Evolutionary conservation across 2,888 invertebrate genomes (phyloP).

Genomic region (Eueremaeus valkanovi): DNA sequence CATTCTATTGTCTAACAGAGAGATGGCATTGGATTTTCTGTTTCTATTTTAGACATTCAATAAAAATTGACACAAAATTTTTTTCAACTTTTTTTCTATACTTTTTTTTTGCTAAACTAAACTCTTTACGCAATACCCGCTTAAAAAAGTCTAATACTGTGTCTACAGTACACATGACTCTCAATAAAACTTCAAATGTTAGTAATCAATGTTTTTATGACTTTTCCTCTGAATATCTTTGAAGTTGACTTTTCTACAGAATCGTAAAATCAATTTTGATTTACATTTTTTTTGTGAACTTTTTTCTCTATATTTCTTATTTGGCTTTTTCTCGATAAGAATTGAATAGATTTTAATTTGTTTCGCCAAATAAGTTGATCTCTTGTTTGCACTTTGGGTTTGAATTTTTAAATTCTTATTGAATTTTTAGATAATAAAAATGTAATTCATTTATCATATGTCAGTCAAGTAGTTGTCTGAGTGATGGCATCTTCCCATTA

Average conservation of each 20-base stretch:
- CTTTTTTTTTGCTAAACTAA: too few species aligned
- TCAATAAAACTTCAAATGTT: background rate
- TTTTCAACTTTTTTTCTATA: too few species aligned
- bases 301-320: too few species aligned
- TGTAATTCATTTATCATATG: background rate
- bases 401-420: too few species aligned
- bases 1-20: background rate
- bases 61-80: background rate
- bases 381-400: too few species aligned
- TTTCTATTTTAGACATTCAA: background rate
- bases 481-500: background rate
- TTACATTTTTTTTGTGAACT: too few species aligned
- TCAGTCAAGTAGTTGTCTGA: background rate
- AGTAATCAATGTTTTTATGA: background rate
- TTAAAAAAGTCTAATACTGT: background rate
- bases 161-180: background rate
- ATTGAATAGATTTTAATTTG: too few species aligned
- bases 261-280: background rate
- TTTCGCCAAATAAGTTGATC: too few species aligned
- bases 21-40: background rate
- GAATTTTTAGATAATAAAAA: too few species aligned
- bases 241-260: background rate
- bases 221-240: background rate
- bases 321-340: too few species aligned
- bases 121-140: background rate